A percentile compares a stretch with the other conserved stretches of the same genome.
Conservation (phyloP, 2,888 invertebrate genomes). For the Prosapia bicincta region DNA sequence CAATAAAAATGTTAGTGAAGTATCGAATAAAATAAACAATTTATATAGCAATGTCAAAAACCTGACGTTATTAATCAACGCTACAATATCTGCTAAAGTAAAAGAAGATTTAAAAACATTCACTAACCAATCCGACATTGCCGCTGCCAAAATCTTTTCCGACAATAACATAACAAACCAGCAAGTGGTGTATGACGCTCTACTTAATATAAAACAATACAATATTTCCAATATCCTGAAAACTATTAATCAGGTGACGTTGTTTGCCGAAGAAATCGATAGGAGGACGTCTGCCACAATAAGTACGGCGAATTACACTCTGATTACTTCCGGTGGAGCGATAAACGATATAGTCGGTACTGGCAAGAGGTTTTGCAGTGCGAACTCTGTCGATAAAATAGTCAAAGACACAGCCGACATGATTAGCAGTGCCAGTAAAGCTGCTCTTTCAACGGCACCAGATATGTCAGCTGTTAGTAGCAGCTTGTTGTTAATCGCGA, state of each 20-base stretch:
- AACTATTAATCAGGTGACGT: neutral
- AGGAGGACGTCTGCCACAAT: neutral
- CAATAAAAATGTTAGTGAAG: neutral
- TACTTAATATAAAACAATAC: neutral
- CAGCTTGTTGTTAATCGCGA: neutral
- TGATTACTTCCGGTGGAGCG: neutral
- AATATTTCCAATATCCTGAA: neutral
- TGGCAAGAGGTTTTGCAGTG: neutral
- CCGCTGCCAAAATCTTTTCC: neutral
- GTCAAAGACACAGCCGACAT: neutral
- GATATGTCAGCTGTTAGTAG: neutral
- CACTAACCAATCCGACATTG: neutral
- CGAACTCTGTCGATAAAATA: neutral
- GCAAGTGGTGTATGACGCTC: neutral
- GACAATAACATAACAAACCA: neutral
- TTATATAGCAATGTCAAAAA: neutral
- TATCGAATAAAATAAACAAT: neutral
- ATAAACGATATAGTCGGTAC: neutral
- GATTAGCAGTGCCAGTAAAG: neutral
- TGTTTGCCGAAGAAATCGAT: neutral
- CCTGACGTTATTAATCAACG: neutral
- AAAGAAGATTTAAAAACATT: neutral
- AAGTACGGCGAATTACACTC: neutral
- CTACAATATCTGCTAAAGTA: neutral
- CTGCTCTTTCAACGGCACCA: neutral